Evolutionary conservation across 1,140 invertebrate species (phyloP).

Genomic region (Papilio aristodemus): DNA sequence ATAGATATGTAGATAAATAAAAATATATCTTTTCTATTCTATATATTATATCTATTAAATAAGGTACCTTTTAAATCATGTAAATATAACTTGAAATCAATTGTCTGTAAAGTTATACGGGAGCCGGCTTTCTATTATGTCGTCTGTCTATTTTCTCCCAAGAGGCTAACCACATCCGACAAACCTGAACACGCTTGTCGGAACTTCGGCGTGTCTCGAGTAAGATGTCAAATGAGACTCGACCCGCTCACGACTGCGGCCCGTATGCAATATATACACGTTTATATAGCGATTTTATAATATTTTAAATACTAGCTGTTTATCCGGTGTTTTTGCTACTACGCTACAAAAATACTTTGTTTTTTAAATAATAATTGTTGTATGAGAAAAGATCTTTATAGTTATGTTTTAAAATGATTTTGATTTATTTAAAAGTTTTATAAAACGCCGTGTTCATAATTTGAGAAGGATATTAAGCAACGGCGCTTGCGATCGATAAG

Average conservation of each 20-base stretch:
- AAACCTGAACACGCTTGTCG: conserved; percentile 22
- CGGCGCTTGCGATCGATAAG: conserved; percentile 25
- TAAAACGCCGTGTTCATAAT: neutral
- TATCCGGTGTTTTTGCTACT: too few species aligned
- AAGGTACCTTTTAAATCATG: too few species aligned
- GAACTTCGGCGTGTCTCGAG: conserved; percentile 23
- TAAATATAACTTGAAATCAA: conserved; percentile 1
- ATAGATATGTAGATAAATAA: too few species aligned
- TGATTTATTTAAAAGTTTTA: neutral
- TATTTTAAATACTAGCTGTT: too few species aligned
- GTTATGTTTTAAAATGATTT: too few species aligned
- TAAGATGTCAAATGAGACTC: conserved; percentile 23
- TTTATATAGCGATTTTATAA: conserved; percentile 22
- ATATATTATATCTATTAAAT: too few species aligned
- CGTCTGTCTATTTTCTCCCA: conserved; percentile 17
- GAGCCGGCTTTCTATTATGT: conserved; percentile 20
- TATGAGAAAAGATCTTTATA: too few species aligned
- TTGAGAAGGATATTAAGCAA: conserved; percentile 2
- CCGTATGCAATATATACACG: neutral
- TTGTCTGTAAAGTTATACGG: conserved; percentile 11
- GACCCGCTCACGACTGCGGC: conserved; percentile 8
- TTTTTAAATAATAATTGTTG: too few species aligned
- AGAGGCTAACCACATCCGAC: conserved; percentile 26
- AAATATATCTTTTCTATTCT: too few species aligned
- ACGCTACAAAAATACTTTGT: too few species aligned